Conservation (phyloP, 2,113 vertebrate genomes). For the Pelvicachromis taeniatus region DNA sequence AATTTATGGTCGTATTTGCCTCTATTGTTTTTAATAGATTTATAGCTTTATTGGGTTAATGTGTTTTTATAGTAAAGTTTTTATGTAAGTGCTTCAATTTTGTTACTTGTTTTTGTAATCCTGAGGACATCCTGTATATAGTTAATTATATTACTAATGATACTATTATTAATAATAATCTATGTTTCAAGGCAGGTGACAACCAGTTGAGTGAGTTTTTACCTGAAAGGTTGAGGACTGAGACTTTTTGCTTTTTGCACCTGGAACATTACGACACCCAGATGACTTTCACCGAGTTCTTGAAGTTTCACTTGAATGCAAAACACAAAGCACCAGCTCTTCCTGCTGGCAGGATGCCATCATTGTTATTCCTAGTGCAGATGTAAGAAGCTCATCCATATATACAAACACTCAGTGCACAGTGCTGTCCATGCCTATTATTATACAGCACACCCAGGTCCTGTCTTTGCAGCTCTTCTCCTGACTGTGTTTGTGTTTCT, state of each 20-base stretch:
- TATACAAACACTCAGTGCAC: not conserved
- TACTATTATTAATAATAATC: not conserved
- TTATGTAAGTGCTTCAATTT: not conserved
- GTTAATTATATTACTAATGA: not conserved
- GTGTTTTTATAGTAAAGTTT: not conserved
- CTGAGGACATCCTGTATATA: not conserved
- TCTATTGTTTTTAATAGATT: not conserved
- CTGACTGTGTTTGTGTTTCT: not conserved
- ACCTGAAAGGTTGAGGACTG: accelerated
- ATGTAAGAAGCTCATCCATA: not conserved
- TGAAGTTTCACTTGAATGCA: not conserved
- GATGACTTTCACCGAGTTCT: not conserved
- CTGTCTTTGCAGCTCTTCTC: not conserved
- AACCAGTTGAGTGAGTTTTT: not conserved
- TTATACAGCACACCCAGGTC: not conserved
- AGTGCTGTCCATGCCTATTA: not conserved
- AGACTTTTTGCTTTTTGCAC: not conserved
- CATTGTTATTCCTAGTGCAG: not conserved
- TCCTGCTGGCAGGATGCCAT: not conserved
- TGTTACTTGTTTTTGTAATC: not conserved
- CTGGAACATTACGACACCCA: not conserved
- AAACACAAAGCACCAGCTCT: not conserved
- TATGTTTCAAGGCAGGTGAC: not conserved
- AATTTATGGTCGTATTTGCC: not conserved
- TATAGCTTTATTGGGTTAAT: not conserved